phyloP scores from a whole-genome alignment of 2,797 vertebrate species.

The Acridotheres tristis region DNA sequence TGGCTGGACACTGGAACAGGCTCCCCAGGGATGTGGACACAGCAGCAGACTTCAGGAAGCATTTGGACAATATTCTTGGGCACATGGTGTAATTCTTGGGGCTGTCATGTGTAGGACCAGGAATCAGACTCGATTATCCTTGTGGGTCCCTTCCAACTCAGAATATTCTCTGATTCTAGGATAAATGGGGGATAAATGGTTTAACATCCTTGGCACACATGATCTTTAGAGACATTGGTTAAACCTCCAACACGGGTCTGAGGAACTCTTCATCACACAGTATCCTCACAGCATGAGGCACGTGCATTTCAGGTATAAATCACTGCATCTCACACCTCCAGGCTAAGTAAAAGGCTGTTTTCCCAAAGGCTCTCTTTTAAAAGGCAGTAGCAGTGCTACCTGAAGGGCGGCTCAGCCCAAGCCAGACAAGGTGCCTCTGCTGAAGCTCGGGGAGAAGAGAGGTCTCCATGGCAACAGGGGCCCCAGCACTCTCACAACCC shows the following conservation, averaged over 20 bases:
- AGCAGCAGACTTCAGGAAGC: not conserved
- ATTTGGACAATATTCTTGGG: not conserved
- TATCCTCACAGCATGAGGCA: not conserved
- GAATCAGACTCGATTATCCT: not conserved
- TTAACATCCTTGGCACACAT: not conserved
- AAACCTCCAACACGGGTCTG: rapidly evolving
- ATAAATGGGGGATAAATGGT: not conserved
- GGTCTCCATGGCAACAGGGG: slow-evolving; percentile 44
- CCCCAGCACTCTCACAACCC: not conserved
- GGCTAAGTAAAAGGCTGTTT: not conserved
- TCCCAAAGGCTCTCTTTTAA: not conserved
- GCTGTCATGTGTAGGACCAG: not conserved
- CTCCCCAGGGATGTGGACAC: not conserved
- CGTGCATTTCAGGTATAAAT: not conserved
- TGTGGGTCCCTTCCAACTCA: not conserved
- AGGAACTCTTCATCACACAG: not conserved
- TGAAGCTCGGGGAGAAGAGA: not conserved
- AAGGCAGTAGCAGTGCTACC: not conserved
- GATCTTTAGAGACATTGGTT: not conserved
- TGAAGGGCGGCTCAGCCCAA: not conserved
- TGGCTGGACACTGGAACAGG: not conserved
- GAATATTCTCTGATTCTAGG: not conserved
- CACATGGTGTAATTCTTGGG: not conserved
- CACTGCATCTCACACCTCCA: not conserved
- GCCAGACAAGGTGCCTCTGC: not conserved